A percentile compares a stretch with the other conserved stretches of the same genome.
Conservation (phyloP, 2,113 vertebrate species). For the Lepisosteus osseus region DNA sequence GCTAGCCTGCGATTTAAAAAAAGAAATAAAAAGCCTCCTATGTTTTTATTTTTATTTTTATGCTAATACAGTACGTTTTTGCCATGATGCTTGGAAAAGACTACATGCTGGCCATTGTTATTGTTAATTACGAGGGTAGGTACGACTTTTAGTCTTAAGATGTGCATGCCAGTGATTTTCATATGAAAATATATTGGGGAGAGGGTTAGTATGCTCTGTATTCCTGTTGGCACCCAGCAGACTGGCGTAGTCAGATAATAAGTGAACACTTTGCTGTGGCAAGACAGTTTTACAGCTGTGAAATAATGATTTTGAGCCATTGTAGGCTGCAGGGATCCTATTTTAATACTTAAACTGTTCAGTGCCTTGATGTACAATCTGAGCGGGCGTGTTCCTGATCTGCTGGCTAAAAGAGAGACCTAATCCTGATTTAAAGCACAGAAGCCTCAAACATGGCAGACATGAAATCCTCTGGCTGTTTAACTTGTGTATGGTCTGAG, state of each 20-base stretch:
- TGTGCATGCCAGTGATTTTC: conserved; percentile 9
- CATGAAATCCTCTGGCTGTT: background rate
- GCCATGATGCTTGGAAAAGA: conserved; percentile 66
- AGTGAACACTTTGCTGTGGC: background rate
- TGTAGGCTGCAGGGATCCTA: conserved; percentile 21
- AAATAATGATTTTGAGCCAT: conserved; percentile 20
- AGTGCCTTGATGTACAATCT: background rate
- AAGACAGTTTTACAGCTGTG: conserved; percentile 10
- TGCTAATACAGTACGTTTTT: conserved; percentile 21
- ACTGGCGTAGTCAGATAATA: no score
- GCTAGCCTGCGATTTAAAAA: conserved; percentile 8
- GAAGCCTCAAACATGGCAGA: background rate
- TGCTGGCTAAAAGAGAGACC: background rate
- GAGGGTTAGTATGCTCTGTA: conserved; percentile 6
- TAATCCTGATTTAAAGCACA: background rate
- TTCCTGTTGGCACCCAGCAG: background rate
- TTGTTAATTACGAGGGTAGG: conserved; percentile 71
- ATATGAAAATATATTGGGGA: background rate
- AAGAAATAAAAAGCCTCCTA: conserved; percentile 22
- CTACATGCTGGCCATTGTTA: conserved; percentile 70
- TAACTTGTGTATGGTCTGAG: background rate
- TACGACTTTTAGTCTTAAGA: conserved; percentile 25
- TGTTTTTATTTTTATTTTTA: conserved; percentile 40
- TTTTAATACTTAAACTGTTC: background rate
- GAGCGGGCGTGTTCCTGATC: background rate